Conservation (phyloP, 1,140 invertebrate species). For the Neoseiulus cucumeris region DNA sequence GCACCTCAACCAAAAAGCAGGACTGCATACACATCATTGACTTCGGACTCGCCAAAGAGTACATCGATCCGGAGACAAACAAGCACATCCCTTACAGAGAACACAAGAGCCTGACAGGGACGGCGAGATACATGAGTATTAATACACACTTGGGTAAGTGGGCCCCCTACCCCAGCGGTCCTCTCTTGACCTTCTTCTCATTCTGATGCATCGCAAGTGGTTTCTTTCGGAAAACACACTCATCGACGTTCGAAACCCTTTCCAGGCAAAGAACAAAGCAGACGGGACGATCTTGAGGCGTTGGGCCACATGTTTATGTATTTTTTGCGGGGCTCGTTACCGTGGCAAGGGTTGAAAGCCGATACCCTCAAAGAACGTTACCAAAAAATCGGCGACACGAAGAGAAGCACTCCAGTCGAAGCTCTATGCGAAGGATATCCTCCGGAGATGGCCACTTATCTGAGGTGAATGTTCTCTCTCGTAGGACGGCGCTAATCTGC, state of each 20-base stretch:
- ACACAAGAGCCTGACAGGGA: conserved; percentile 41
- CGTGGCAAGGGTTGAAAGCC: conserved; percentile 99
- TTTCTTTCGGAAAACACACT: not conserved
- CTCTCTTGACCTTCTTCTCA: too few relatives aligned
- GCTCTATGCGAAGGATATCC: conserved; percentile 92
- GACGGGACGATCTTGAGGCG: conserved; percentile 95
- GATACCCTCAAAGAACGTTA: conserved; percentile 98
- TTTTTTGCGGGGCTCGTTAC: conserved; percentile 91
- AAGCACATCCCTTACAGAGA: conserved; percentile 42
- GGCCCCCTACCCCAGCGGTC: too few relatives aligned
- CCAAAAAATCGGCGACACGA: conserved; percentile 99
- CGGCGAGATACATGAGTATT: conserved; percentile 41
- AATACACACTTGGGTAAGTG: conserved; percentile 38
- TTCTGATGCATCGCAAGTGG: too few relatives aligned
- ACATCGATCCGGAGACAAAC: conserved; percentile 38
- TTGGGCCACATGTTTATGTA: conserved; percentile 99
- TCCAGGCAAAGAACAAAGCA: conserved; percentile 68
- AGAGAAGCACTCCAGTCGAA: conserved; percentile 91
- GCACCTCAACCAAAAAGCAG: conserved; percentile 61
- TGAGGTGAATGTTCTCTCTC: conserved; percentile 9
- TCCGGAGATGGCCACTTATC: conserved; percentile 26
- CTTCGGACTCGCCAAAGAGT: conserved; percentile 42
- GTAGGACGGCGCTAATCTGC: too few relatives aligned
- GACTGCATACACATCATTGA: conserved; percentile 94
- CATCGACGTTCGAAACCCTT: not conserved